Base-by-base conservation (phyloP, 2,888 invertebrate species). In the Drosophila gaucha region DNA sequence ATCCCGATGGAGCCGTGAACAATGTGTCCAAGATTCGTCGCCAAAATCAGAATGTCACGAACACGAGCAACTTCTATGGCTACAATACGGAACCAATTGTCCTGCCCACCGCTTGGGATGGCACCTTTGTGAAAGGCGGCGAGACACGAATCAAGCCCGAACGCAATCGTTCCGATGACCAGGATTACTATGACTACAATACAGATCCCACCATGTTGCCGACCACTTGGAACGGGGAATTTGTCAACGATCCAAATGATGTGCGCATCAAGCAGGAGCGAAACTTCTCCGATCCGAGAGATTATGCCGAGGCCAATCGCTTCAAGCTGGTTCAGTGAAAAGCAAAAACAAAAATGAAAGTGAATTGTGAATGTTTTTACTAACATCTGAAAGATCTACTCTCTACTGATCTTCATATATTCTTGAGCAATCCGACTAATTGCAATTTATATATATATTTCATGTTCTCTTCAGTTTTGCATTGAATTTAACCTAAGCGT, bases 61-160 rank as follows among this genome's bases (percentile, higher is more conserved):
- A 91, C 41, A 86, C 91, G 12, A 86, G 80, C 14, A 90, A 91
- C 51, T 91, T 92, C 62, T 91, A 90, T 54, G 92, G 91, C 10
- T 90, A 67, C 60, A 82, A 54, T 39, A 89, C 78, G 41, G 91
- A 91, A 30, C 90, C 92, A 30, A 90, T 76, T 55, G 74, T 90
- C 20, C 64, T 92, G 72, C 91, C 92, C 39, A 74, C 91, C 24
- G 75, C 72, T 22, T 92, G 92, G 92, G 90, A 91, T 67, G 92
- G 92, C 6, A 91, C 90, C 8, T 92, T 92, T 58, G 87, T 88
- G 8, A 89, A 88, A 57, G 80, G 90, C 59, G 88, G 85, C 38
- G 91, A 91, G 56, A 79, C 89, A 0, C 79, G 85, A 39, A 66
- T 88, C 0, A 87, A 89, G 43, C 89, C 72, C 12, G 90, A 90